phyloP scores from a whole-genome alignment of 2,888 invertebrate species.

The Microctonus brassicae region DNA sequence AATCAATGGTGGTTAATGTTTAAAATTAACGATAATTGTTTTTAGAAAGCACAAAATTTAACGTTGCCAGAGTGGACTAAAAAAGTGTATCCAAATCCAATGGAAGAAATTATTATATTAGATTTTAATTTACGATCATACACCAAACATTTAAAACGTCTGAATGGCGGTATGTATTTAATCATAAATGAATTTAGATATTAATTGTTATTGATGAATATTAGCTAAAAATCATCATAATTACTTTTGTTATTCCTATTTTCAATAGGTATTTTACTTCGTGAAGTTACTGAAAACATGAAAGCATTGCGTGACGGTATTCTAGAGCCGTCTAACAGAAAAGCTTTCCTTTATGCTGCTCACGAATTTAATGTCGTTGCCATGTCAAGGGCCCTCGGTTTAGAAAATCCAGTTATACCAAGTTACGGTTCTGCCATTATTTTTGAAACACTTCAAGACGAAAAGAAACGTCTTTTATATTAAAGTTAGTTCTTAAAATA shows the following conservation, averaged over 20 bases:
- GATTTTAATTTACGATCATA: slow-evolving; percentile 67
- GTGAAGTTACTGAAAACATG: slow-evolving; percentile 59
- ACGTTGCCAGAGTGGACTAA: slow-evolving; percentile 70
- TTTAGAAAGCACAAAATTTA: slow-evolving; percentile 59
- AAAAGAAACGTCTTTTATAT: slow-evolving; percentile 55
- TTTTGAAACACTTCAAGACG: slow-evolving; percentile 59
- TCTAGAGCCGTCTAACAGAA: slow-evolving; percentile 51
- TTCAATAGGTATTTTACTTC: slow-evolving; percentile 54
- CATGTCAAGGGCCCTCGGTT: slow-evolving; percentile 54
- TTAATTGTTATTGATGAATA: neutral
- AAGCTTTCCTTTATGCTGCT: slow-evolving; percentile 59
- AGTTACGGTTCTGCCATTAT: slow-evolving; percentile 61
- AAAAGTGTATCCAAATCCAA: slow-evolving; percentile 63
- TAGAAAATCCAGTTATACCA: slow-evolving; percentile 57
- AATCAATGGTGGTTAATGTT: too few relatives aligned
- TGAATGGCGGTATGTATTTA: slow-evolving; percentile 65
- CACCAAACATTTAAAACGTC: slow-evolving; percentile 62
- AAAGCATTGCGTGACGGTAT: slow-evolving; percentile 47
- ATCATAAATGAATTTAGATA: slow-evolving; percentile 9
- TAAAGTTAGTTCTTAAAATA: slow-evolving; percentile 48
- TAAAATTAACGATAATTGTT: slow-evolving; percentile 3
- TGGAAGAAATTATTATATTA: slow-evolving; percentile 65
- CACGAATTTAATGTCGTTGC: slow-evolving; percentile 62
- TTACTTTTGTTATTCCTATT: slow-evolving; percentile 1
- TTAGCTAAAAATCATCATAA: neutral